Conservation (phyloP, 2,888 invertebrate species). For the Iphiclides podalirius region DNA sequence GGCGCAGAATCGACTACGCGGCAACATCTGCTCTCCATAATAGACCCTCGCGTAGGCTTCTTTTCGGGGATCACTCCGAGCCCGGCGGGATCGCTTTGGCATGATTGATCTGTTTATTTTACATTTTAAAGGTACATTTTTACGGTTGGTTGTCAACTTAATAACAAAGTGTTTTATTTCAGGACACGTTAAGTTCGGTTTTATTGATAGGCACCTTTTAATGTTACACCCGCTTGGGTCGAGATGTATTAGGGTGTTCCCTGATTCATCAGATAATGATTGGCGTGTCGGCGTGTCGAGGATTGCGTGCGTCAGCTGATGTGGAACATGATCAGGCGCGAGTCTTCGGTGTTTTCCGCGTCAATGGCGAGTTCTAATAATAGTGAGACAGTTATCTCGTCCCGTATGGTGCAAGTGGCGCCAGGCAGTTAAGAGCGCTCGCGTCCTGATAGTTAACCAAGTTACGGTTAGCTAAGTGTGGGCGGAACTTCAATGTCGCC, state of each 20-base stretch:
- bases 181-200: slow-evolving; percentile 74
- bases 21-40: slow-evolving; percentile 78
- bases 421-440: slow-evolving; percentile 33
- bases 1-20: slow-evolving; percentile 64
- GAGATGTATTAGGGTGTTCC: slow-evolving; percentile 43
- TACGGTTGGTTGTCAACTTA: slow-evolving; percentile 80
- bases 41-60: slow-evolving; percentile 79
- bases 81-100: slow-evolving; percentile 78
- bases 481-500: slow-evolving; percentile 27
- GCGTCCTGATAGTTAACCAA: slow-evolving; percentile 31
- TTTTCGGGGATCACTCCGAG: slow-evolving; percentile 78
- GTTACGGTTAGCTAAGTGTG: slow-evolving; percentile 21
- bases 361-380: slow-evolving; percentile 12
- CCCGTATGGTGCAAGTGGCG: slow-evolving; percentile 34
- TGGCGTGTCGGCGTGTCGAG: slow-evolving; percentile 36
- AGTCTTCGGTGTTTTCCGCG: neutral
- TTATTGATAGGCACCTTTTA: slow-evolving; percentile 78
- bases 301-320: slow-evolving; percentile 26
- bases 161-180: slow-evolving; percentile 79
- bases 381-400: slow-evolving; percentile 12
- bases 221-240: slow-evolving; percentile 60
- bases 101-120: slow-evolving; percentile 81
- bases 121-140: slow-evolving; percentile 80
- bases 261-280: slow-evolving; percentile 38
- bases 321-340: slow-evolving; percentile 19